A percentile compares a stretch with the other conserved stretches of the same genome.
These are phyloP conservation scores for Cinclus mexicanus DNA, from an alignment of 2,113 vertebrate genomes.

Conservation along the genomic window DNA sequence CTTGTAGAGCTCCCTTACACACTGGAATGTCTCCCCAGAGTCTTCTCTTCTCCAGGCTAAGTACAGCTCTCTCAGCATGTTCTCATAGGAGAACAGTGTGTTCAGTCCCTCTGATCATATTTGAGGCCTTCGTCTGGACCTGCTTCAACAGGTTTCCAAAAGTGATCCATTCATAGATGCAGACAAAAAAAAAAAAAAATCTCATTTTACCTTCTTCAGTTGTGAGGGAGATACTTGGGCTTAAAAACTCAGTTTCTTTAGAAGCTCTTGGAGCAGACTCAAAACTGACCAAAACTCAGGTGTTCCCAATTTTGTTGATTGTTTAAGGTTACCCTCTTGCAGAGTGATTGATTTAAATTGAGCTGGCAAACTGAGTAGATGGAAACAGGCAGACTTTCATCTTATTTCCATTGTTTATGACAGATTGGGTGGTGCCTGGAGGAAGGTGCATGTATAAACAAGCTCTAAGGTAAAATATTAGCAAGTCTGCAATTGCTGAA, in stretches of 20 bases:
- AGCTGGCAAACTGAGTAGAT: background rate
- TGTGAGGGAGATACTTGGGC: background rate
- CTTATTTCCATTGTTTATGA: slow-evolving; percentile 11
- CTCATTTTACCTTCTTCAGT: background rate
- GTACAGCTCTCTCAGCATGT: background rate
- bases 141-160: background rate
- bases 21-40: background rate
- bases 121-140: background rate
- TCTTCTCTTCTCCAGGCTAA: background rate
- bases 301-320: background rate
- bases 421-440: background rate
- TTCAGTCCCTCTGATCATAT: background rate
- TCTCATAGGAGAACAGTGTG: accelerated
- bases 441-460: slow-evolving; percentile 32
- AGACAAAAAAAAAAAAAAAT: background rate
- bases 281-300: background rate
- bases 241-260: slow-evolving; percentile 1
- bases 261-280: background rate
- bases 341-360: slow-evolving; percentile 15
- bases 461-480: slow-evolving; percentile 23
- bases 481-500: slow-evolving; percentile 8
- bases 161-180: background rate
- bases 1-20: background rate
- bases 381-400: background rate
- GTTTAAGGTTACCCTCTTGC: background rate